These are phyloP conservation scores for Ursus arctos DNA, from an alignment of 2,113 vertebrate genomes.

Conservation along the genomic window DNA sequence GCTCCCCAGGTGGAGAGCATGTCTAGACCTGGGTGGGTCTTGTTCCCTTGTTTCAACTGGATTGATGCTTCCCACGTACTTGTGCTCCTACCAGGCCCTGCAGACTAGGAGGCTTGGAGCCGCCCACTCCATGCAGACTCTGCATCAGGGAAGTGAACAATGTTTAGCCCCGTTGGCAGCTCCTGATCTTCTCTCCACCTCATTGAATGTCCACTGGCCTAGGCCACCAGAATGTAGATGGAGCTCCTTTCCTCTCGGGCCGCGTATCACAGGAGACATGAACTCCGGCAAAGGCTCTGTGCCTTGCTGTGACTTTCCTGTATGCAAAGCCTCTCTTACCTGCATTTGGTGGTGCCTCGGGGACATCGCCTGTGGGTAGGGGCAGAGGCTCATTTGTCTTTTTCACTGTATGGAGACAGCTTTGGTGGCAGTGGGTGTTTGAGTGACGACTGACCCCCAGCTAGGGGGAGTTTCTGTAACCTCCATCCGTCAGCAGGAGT, in stretches of 20 bases:
- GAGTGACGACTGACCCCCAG: constrained; percentile 63
- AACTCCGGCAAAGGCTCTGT: neutral
- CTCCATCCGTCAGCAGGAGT: constrained; percentile 63
- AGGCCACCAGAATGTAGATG: too few species aligned
- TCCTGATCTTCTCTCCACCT: neutral
- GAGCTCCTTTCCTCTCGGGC: neutral
- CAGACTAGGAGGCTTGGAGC: neutral
- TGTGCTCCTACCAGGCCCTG: neutral
- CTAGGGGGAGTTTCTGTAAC: constrained; percentile 55
- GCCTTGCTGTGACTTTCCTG: neutral
- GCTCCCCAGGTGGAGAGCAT: neutral
- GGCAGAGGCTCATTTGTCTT: constrained; percentile 67
- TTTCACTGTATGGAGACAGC: constrained; percentile 67
- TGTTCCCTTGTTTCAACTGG: neutral
- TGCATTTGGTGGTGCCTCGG: neutral
- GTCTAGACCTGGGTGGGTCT: neutral
- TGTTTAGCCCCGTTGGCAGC: rapidly evolving
- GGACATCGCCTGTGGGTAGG: neutral
- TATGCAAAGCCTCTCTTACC: neutral
- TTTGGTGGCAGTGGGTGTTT: constrained; percentile 65
- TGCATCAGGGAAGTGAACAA: neutral
- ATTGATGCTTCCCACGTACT: rapidly evolving
- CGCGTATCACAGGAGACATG: neutral
- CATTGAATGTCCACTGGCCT: neutral
- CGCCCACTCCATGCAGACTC: neutral